Conservation (phyloP, 2,888 invertebrate species). For the Standfussiana lucernea region DNA sequence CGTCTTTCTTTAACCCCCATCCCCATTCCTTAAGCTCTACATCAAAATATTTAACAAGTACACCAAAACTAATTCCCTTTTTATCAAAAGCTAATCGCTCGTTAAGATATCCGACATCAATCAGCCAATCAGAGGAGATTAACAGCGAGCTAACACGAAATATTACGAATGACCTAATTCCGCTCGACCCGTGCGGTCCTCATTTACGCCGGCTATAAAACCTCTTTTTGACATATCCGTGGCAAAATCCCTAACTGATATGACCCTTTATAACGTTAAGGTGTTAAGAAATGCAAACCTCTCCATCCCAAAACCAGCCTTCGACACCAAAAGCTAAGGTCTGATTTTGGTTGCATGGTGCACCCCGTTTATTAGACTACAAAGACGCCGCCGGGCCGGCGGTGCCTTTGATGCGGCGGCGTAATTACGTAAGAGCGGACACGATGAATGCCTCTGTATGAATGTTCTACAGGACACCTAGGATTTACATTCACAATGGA, state of each 20-base stretch:
- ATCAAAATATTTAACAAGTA: conserved; percentile 55
- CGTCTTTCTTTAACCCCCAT: not conserved
- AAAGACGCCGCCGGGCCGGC: conserved; percentile 87
- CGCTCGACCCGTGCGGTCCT: conserved; percentile 84
- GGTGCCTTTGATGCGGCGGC: conserved; percentile 87
- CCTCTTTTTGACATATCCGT: conserved; percentile 91
- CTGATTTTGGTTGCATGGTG: conserved; percentile 49
- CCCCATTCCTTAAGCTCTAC: not conserved
- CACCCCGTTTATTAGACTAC: conserved; percentile 87
- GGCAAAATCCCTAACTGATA: conserved; percentile 91
- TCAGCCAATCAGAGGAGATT: conserved; percentile 70
- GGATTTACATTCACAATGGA: conserved; percentile 74
- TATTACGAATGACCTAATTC: conserved; percentile 85
- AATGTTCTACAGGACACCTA: conserved; percentile 77
- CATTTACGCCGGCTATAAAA: conserved; percentile 89
- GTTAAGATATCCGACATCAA: conserved; percentile 64
- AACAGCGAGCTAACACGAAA: conserved; percentile 65
- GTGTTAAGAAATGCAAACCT: conserved; percentile 84
- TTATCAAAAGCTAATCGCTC: conserved; percentile 61
- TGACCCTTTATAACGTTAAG: conserved; percentile 87
- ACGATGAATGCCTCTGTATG: conserved; percentile 70
- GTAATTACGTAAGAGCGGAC: conserved; percentile 87
- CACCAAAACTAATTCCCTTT: conserved; percentile 55
- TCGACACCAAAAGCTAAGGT: conserved; percentile 43
- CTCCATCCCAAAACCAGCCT: conserved; percentile 60